Percentiles rank a stretch among this genome's conserved stretches.
Conservation (phyloP, 1,140 invertebrate genomes). For the Trachymyrmex cornetzi region DNA sequence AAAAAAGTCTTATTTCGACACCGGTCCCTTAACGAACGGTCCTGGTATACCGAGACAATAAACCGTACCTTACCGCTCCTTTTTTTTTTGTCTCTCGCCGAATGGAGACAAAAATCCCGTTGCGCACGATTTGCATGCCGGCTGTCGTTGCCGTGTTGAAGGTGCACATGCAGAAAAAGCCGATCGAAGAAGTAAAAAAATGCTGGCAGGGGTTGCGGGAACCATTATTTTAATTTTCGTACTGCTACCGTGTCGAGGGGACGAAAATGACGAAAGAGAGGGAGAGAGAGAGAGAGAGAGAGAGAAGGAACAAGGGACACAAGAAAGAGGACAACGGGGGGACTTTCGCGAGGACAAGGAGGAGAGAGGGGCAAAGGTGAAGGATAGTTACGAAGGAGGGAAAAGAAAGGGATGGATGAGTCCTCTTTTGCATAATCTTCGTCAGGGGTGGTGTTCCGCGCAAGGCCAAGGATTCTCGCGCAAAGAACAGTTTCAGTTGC, state of each 20-base stretch:
- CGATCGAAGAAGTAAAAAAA: slow-evolving; percentile 65
- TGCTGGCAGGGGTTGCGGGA: slow-evolving; percentile 61
- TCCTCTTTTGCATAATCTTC: slow-evolving; percentile 83
- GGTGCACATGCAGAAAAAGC: slow-evolving; percentile 54
- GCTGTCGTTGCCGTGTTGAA: slow-evolving; percentile 47
- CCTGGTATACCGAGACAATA: slow-evolving; percentile 68
- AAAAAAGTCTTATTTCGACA: slow-evolving; percentile 56
- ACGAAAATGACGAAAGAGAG: slow-evolving; percentile 17
- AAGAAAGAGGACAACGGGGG: slow-evolving; percentile 13
- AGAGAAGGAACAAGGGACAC: slow-evolving; percentile 3
- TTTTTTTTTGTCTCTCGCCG: slow-evolving; percentile 77
- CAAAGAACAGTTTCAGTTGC: slow-evolving; percentile 50
- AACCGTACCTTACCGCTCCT: slow-evolving; percentile 50
- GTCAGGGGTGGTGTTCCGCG: slow-evolving; percentile 77
- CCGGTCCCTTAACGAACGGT: slow-evolving; percentile 63
- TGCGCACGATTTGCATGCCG: slow-evolving; percentile 78
- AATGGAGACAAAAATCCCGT: slow-evolving; percentile 83
- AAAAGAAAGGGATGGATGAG: slow-evolving; percentile 57
- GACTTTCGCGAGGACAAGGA: not conserved
- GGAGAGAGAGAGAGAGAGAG: not conserved
- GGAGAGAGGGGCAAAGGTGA: slow-evolving; percentile 5
- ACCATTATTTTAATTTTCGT: slow-evolving; percentile 84
- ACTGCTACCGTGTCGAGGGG: slow-evolving; percentile 57
- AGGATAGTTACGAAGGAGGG: slow-evolving; percentile 45
- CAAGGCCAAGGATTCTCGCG: slow-evolving; percentile 67